Base-by-base conservation (phyloP, 2,113 vertebrate genomes). In the Aspidoscelis tigris region DNA sequence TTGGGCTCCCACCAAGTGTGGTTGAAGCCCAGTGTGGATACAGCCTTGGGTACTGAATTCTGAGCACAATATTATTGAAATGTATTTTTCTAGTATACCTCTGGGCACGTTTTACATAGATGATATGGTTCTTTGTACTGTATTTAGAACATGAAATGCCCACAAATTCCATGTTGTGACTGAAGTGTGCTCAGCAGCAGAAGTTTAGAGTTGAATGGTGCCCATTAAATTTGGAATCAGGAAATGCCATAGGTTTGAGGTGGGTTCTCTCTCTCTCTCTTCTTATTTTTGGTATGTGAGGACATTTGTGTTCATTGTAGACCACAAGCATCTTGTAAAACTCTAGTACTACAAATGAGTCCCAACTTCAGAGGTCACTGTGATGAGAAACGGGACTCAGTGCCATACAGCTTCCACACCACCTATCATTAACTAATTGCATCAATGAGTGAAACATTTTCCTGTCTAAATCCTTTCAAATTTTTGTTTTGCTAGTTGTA, bases 71-170 rank as follows among this genome's bases (percentile, higher is more conserved):
- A 5, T 41, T 81, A 14, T 33, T 41, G 44, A 26, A 41, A 61
- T 5, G 74, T 55, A 39, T 50, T 8, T 55, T 55, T 88, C 10
- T 4, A n/a, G 82, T 90, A 87, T 50, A 4, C 64, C 22, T 5
- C 4, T 20, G 7, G 75, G 12, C 8, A 86, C 78, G 64, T 73
- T 72, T 64, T 84, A 47, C 14, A 21, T 33, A 1, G 58, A 53
- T 1, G 2, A 80, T 11, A 22, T 7, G 58, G 43, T 78, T 83
- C 50, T 61, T 79, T 76, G 44, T 41, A 75, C 24, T 80, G 78
- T 71, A 78, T 90, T 93, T 90, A 83, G 82, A 91, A 53, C 7
- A 70, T 76, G 76, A 1, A 73, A 41, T 89, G 58, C 77, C 73
- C 87, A 87, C 77, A 89, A 93, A 83, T 85, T 18, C 50, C 64